Base-by-base conservation (phyloP, 2,113 vertebrate genomes). In the Seriola aureovittata region DNA sequence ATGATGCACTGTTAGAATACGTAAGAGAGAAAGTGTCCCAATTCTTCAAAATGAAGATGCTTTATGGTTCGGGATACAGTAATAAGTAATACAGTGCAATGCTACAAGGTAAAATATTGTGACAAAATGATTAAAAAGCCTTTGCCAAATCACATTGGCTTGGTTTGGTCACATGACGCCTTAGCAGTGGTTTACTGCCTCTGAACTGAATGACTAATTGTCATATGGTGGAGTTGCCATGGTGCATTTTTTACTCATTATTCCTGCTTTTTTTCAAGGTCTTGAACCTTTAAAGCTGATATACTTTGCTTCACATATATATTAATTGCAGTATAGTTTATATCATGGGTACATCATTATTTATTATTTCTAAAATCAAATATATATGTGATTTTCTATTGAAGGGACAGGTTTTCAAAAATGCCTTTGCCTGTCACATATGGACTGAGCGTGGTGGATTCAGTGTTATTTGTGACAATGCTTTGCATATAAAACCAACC, bases 191-290 rank as follows among this genome's bases (percentile, higher is more conserved):
- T 25, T 44, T 44, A 44, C 63, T 44, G 65, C 32, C n/a, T n/a
- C 7, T 21, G 66, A 57, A 44, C 23, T 8, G 13, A 44, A 60
- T 65, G 17, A 60, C 71, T 2, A 5, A n/a, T 50, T 81, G 63
- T 67, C 73, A 74, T 65, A 34, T 14, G 46, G 50, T 38, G 19
- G 46, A 64, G 82, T 71, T 74, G 54, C 73, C 34, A 63, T 60
- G 36, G 38, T 75, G 44, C 65, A 55, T 44, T 29, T 44, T n/a
- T 23, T 66, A 46, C 21, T 71, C 55, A 60, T 57, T 38, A 36
- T 62, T 59, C 44, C 66, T 64, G 54, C 21, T 29, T 54, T 40
- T 52, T 44, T 17, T 65, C 29, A 77, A 71, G 75, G 34, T 62
- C 38, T 78, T 58, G 52, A 80, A 46, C 48, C 17, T 71, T 60